phyloP scores from a whole-genome alignment of 2,888 invertebrate species.

The Epinotia demarniana region DNA sequence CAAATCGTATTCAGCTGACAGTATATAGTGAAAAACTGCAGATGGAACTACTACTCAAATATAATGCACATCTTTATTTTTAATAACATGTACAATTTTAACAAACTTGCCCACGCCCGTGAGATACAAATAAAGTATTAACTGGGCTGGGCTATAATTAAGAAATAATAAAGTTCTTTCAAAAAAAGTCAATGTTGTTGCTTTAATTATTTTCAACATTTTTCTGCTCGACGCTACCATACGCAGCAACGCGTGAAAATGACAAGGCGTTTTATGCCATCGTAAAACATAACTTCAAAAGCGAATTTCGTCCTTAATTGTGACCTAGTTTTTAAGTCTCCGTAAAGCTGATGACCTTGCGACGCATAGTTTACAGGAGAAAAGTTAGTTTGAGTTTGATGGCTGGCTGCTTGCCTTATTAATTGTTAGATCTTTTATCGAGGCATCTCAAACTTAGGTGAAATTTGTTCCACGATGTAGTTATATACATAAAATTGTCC shows the following conservation, averaged over 20 bases:
- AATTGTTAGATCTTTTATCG: background rate
- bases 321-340: conserved; percentile 40
- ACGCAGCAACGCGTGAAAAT: conserved; percentile 58
- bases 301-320: conserved; percentile 53
- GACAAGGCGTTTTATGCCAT: conserved; percentile 61
- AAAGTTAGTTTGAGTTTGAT: conserved; percentile 29
- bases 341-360: conserved; percentile 5
- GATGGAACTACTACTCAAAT: no score
- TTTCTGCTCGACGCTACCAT: conserved; percentile 46
- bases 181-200: background rate
- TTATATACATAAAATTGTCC: no score
- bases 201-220: conserved; percentile 43
- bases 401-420: conserved; percentile 11
- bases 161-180: no score
- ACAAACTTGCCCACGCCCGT: no score
- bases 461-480: background rate
- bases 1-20: no score
- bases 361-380: conserved; percentile 35
- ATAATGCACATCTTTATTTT: no score
- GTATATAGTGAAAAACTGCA: no score
- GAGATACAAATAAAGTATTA: no score
- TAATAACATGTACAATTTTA: no score
- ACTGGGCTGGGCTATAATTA: no score
- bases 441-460: background rate
- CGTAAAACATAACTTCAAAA: conserved; percentile 59